phyloP scores from a whole-genome alignment of 23 tunicate genomes.

The Oikopleura dioica region DNA sequence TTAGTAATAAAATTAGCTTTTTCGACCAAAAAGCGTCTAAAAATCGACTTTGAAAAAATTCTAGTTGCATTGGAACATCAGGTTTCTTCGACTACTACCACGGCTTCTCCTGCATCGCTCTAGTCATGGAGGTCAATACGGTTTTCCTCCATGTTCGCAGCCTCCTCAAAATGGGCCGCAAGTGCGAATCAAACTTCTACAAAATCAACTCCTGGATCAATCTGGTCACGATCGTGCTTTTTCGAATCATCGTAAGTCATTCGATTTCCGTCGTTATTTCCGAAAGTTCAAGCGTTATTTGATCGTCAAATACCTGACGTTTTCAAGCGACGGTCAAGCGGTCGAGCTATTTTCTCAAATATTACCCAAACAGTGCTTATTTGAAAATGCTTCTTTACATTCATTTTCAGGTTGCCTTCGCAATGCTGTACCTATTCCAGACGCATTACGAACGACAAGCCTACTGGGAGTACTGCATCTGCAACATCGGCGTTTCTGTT shows the following conservation, averaged over 20 bases:
- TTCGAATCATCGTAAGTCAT: background rate
- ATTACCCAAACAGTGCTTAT: too few relatives aligned
- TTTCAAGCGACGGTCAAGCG: too few relatives aligned
- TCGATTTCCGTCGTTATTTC: too few relatives aligned
- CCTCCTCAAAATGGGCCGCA: background rate
- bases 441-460: background rate
- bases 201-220: background rate
- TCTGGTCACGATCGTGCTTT: background rate
- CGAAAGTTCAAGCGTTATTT: too few relatives aligned
- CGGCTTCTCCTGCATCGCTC: background rate
- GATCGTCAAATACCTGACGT: too few relatives aligned
- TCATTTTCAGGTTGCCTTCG: background rate
- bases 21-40: too few relatives aligned
- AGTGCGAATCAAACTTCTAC: background rate
- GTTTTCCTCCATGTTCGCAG: background rate
- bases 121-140: background rate
- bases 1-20: too few relatives aligned
- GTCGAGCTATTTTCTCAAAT: too few relatives aligned
- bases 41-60: too few relatives aligned
- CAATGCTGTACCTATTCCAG: background rate
- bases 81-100: conserved; percentile 4
- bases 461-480: background rate
- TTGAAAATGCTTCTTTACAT: too few relatives aligned
- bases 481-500: background rate
- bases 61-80: background rate